phyloP scores from a whole-genome alignment of 2,888 invertebrate species.

The Lampropteryx suffumata region DNA sequence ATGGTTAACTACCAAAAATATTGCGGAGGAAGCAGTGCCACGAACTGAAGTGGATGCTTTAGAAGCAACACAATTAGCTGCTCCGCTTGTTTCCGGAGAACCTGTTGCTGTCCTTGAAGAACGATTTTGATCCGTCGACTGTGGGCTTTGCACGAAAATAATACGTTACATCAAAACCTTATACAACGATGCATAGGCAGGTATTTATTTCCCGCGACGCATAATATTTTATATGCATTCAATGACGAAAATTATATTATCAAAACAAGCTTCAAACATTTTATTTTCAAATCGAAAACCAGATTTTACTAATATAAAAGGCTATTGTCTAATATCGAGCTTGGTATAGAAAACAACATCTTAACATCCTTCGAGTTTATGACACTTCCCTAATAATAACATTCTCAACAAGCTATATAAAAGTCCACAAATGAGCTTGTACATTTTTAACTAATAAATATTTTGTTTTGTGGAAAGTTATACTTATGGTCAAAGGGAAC shows the following conservation, averaged over 20 bases:
- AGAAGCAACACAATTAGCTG: constrained; percentile 24
- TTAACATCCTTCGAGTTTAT: no score
- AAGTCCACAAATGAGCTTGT: no score
- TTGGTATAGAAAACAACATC: no score
- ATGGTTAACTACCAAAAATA: background rate
- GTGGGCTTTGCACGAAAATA: constrained; percentile 20
- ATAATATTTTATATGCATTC: no score
- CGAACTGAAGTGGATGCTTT: constrained; percentile 15
- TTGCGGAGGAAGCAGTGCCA: constrained; percentile 9
- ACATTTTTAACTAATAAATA: no score
- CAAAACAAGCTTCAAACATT: background rate
- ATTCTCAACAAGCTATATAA: no score
- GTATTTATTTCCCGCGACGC: background rate
- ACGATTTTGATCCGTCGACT: constrained; percentile 21
- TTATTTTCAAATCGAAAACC: background rate
- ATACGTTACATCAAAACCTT: constrained; percentile 14
- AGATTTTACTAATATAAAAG: no score
- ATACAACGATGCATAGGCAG: constrained; percentile 1
- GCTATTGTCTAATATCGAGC: no score
- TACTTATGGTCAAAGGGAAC: no score
- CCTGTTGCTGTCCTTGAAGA: constrained; percentile 26
- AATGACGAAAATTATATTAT: background rate
- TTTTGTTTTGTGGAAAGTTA: no score
- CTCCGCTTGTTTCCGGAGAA: constrained; percentile 27
- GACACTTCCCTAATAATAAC: no score